phyloP scores from a whole-genome alignment of 1,140 invertebrate genomes.

The Solenopsis fugax region DNA sequence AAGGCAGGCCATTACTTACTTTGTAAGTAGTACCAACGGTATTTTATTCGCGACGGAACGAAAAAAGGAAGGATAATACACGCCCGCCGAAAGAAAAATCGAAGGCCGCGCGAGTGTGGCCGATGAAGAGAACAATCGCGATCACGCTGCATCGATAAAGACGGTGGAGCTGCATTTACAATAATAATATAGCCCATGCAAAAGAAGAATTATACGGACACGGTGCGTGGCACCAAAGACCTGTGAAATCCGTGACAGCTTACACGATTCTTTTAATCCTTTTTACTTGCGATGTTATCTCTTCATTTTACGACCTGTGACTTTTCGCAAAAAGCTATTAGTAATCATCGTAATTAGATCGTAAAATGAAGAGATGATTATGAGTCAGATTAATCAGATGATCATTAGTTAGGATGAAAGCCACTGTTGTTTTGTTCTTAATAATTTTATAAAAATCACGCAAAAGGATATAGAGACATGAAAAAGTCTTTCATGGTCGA shows the following conservation, averaged over 20 bases:
- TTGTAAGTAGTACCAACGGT: conserved; percentile 39
- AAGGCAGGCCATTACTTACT: conserved; percentile 61
- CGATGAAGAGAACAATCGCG: conserved; percentile 73
- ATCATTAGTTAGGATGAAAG: too few relatives aligned
- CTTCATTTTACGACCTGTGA: conserved; percentile 39
- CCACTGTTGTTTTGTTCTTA: too few relatives aligned
- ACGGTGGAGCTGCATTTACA: conserved; percentile 55
- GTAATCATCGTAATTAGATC: too few relatives aligned
- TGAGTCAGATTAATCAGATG: background rate
- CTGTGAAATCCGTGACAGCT: conserved; percentile 10
- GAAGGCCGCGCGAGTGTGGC: conserved; percentile 49
- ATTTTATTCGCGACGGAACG: conserved; percentile 59
- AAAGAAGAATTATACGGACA: conserved; percentile 53
- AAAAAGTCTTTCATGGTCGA: background rate
- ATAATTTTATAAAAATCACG: background rate
- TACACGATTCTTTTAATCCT: background rate
- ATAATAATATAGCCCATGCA: conserved; percentile 60
- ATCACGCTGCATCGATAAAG: conserved; percentile 55
- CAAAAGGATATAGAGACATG: background rate
- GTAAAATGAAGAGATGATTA: background rate
- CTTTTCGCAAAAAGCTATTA: background rate
- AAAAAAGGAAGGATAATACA: conserved; percentile 62
- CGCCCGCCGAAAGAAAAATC: conserved; percentile 53
- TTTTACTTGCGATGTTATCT: conserved; percentile 36
- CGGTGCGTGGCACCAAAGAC: conserved; percentile 39